Evolutionary conservation across 2,797 vertebrate genomes (phyloP), one percentile per base, ranked within the genome.

Genomic region (Poliocrania exsul): DNA sequence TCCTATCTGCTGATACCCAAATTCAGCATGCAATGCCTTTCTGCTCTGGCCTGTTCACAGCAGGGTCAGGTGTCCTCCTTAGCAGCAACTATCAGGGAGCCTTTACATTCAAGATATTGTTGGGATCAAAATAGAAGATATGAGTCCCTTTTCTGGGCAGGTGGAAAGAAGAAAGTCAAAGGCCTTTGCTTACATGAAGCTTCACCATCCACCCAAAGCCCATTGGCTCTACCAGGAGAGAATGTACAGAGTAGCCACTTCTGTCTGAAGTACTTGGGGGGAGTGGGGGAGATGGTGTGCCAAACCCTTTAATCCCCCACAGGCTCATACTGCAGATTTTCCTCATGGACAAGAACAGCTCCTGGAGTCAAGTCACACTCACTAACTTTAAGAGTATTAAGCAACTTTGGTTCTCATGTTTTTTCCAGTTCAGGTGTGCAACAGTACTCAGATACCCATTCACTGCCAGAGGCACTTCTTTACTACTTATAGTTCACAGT

Each of bases 271-370:
- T 9, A 31, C 16, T 11, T n/a, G 26, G 25, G 10, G 14, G 7
- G 6, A n/a, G 37, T 19, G 33, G 6, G 0, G 2, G 2, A 7
- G 3, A 1, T 37, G 12, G 4, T 56, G 20, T 56, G 50, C 6
- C 12, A 54, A 82, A 60, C 4, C 3, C 8, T 60, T 61, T 44
- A 23, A 3, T 61, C 17, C 6, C 5, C 6, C 5, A 1, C 13
- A n/a, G 23, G 11, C 9, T 71, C 9, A 23, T 7, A 11, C 7
- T 2, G 0, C 4, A 70, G 47, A 26, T 88, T 79, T 58, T 62
- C 18, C 31, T 84, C 16, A 29, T 16, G 31, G 10, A n/a, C 13
- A 77, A 42, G 18, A 42, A 17, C 18, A 73, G 7, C 18, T 38
- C 4, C 50, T 18, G 3, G 20, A 75, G 29, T 10, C 2, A 6